These are phyloP conservation scores for Stenichneumon culpator DNA, from an alignment of 2,888 invertebrate species.

Conservation along the genomic window DNA sequence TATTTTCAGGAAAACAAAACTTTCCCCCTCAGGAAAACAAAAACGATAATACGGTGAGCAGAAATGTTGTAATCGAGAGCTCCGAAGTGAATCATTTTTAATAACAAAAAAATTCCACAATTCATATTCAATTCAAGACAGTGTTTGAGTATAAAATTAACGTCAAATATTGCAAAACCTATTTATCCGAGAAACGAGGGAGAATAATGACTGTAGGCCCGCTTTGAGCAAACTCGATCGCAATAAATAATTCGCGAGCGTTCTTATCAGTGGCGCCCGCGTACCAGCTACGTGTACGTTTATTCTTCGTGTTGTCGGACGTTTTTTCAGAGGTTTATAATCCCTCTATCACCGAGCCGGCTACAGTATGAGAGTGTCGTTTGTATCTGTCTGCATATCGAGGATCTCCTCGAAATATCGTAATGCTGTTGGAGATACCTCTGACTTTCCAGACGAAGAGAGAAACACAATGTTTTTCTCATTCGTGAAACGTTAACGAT, in stretches of 20 bases:
- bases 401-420: not conserved
- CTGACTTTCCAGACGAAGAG: not conserved
- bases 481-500: constrained; percentile 12
- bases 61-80: no score
- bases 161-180: not conserved
- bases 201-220: constrained; percentile 3
- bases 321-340: not conserved
- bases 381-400: constrained; percentile 30
- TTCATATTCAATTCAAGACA: not conserved
- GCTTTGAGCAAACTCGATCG: constrained; percentile 4
- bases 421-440: not conserved
- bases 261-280: constrained; percentile 14
- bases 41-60: no score
- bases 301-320: not conserved
- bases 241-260: constrained; percentile 27
- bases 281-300: not conserved
- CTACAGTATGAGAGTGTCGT: not conserved
- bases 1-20: no score
- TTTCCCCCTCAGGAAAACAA: no score
- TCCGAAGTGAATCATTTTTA: not conserved
- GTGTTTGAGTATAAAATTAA: not conserved
- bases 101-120: not conserved
- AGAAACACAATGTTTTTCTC: constrained; percentile 29
- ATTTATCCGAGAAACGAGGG: not conserved
- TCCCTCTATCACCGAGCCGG: constrained; percentile 4